Evolutionary conservation across 2,113 vertebrate species (phyloP), one percentile per base, ranked within the genome.

Genomic region (Lasiurus cinereus): DNA sequence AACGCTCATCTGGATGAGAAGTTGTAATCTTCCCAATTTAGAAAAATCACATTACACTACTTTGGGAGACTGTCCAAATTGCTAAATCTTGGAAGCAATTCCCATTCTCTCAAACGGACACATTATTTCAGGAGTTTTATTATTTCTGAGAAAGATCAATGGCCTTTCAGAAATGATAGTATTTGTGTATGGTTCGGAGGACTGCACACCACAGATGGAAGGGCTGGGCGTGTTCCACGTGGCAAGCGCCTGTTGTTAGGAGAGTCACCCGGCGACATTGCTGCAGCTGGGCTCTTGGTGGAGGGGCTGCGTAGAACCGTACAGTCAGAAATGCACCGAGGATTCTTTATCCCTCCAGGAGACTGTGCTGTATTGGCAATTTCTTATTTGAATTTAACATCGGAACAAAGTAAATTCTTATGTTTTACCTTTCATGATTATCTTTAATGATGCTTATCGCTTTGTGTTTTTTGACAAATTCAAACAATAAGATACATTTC

Each of bases 101-200:
- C 50, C 43, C 95, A 46, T 67, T 19, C 48, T 93, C 59, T 95
- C 80, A 69, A 77, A 95, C 18, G 62, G 48, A 92, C 79, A 78
- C 39, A 79, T 95, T 90, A 92, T 87, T 94, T 97, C 84, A 83
- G 50, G 95, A 83, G 43, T 92, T 94, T 95, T 93, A 82, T 95
- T 92, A 54, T 88, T 90, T 88, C 27, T 93, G 62, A 93, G 88
- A 86, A 89, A 88, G 67, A 73, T n/a, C 82, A 77, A 62, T 84
- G 84, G 59, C 29, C 48, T 83, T 86, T 95, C 59, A 83, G 62
- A 90, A 93, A 46, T 54, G 39, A 48, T 59, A 90, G 39, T 62
- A 19, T 78, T 87, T 84, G 29, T 62, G 12, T 78, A n/a, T 52
- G 22, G 18, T 73, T 89, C 93, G 73, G 54, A 92, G 91, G 56